Conservation (phyloP, 2,113 vertebrate species). For the Anser brachyrhynchus region DNA sequence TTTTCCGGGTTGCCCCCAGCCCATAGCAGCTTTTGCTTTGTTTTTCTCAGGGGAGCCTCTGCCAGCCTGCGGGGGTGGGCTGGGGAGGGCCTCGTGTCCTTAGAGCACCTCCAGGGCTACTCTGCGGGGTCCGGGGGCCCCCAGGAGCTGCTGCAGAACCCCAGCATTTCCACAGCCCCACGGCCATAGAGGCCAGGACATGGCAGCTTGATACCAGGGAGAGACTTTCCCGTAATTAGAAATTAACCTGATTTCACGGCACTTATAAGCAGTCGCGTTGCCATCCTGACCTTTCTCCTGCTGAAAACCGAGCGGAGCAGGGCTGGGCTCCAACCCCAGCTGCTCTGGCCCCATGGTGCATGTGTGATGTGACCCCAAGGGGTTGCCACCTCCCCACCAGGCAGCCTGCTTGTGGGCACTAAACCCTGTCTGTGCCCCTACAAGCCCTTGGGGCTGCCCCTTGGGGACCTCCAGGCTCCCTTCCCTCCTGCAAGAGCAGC, state of each 20-base stretch:
- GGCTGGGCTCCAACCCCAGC: not conserved
- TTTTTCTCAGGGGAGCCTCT: not conserved
- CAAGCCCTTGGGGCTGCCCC: not conserved
- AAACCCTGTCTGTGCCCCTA: not conserved
- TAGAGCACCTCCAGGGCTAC: not conserved
- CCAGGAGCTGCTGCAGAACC: not conserved
- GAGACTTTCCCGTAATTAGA: not conserved
- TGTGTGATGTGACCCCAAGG: rapidly evolving
- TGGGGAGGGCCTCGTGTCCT: not conserved
- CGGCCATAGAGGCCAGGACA: not conserved
- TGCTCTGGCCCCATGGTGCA: rapidly evolving
- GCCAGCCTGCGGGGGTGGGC: not conserved
- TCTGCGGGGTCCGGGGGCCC: not conserved
- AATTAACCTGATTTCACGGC: not conserved
- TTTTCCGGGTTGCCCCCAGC: rapidly evolving
- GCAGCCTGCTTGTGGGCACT: not conserved
- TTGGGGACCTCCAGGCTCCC: not conserved
- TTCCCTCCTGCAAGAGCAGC: not conserved
- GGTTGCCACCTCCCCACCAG: not conserved
- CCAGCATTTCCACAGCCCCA: not conserved
- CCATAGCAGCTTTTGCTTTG: not conserved
- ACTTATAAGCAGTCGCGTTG: not conserved
- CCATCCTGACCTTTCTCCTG: not conserved
- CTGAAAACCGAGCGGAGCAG: not conserved
- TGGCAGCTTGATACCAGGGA: not conserved